These are phyloP conservation scores for Drosophila incognita DNA, from an alignment of 2,888 invertebrate genomes.

Conservation along the genomic window DNA sequence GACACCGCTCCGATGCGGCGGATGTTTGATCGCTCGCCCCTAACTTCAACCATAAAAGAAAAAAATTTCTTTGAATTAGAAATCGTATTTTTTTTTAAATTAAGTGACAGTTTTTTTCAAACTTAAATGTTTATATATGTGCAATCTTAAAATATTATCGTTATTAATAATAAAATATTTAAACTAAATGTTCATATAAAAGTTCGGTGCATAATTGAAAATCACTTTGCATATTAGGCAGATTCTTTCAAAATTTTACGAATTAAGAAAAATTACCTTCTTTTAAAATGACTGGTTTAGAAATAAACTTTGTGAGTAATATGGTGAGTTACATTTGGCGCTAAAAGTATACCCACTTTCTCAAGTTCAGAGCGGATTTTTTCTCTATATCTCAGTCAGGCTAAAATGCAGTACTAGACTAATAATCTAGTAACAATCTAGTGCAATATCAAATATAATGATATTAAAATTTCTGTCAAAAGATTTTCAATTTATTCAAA, in stretches of 20 bases:
- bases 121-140: no score
- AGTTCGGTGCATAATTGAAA: neutral
- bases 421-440: neutral
- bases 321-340: neutral
- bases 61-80: no score
- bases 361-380: no score
- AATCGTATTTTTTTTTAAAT: no score
- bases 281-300: neutral
- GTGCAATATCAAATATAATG: neutral
- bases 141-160: neutral
- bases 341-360: no score
- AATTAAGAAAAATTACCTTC: neutral
- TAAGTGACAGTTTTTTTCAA: no score
- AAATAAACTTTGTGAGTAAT: neutral
- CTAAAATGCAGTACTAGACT: neutral
- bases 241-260: neutral
- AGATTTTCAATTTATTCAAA: neutral
- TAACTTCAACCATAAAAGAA: no score
- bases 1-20: no score
- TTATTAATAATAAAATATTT: neutral
- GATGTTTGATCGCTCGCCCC: no score
- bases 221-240: neutral
- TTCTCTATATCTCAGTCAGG: neutral
- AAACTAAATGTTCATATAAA: no score
- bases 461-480: neutral